A percentile compares a stretch with the other conserved stretches of the same genome.
Evolutionary conservation across 1,140 invertebrate species (phyloP).

Genomic region (Anastrepha ludens): DNA sequence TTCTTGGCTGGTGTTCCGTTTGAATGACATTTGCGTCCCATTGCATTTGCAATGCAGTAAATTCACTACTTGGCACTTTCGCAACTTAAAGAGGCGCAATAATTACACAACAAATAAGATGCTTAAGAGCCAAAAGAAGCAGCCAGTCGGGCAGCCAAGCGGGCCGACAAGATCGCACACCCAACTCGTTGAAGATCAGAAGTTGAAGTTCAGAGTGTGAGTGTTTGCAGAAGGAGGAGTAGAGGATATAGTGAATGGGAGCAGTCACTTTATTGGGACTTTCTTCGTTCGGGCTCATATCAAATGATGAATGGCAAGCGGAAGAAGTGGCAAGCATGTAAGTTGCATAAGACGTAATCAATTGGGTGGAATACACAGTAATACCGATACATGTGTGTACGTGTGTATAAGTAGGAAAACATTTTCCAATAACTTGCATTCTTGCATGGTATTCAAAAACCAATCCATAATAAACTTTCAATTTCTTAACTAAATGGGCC

Average conservation of each 20-base stretch:
- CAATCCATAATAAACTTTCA: background rate
- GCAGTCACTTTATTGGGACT: constrained; percentile 6
- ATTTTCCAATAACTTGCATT: background rate
- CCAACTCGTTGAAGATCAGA: constrained; percentile 28
- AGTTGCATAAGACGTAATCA: background rate
- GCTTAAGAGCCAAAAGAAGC: too few species aligned
- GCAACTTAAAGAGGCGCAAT: constrained; percentile 44
- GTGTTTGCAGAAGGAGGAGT: background rate
- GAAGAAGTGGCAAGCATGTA: constrained; percentile 61
- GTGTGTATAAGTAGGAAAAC: background rate
- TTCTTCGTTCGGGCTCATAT: constrained; percentile 57
- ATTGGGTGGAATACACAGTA: background rate
- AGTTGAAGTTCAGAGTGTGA: background rate
- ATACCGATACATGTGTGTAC: background rate
- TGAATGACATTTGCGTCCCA: constrained; percentile 55
- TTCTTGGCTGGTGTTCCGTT: constrained; percentile 55
- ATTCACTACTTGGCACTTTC: constrained; percentile 50
- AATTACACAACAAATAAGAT: constrained; percentile 22
- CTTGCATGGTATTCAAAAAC: background rate
- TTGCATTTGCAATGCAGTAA: constrained; percentile 47
- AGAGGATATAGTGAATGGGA: background rate
- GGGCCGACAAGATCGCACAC: constrained; percentile 36
- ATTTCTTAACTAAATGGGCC: background rate
- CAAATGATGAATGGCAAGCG: constrained; percentile 74
- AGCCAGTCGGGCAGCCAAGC: background rate